These are phyloP conservation scores for Phyllopteryx taeniolatus DNA, from an alignment of 2,113 vertebrate genomes.

Conservation along the genomic window DNA sequence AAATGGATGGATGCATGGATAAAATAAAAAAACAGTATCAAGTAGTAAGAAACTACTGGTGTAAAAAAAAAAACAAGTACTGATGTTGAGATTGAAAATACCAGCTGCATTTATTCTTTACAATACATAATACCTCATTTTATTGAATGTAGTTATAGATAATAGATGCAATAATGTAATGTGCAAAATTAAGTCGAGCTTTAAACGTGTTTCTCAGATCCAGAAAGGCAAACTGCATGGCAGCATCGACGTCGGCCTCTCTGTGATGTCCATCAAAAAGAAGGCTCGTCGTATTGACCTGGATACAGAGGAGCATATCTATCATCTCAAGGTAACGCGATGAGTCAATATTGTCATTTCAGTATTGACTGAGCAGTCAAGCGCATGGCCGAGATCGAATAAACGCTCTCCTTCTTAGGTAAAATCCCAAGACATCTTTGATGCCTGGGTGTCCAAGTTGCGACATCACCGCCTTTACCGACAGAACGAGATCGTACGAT, in stretches of 20 bases:
- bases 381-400: not conserved
- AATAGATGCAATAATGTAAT: not conserved
- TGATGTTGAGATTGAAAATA: too few relatives aligned
- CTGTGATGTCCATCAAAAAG: slow-evolving; percentile 99
- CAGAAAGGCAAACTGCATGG: slow-evolving; percentile 97
- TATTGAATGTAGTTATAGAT: not conserved
- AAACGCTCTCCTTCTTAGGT: slow-evolving; percentile 70
- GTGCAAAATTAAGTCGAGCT: not conserved
- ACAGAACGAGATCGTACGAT: slow-evolving; percentile 97
- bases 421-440: slow-evolving; percentile 96
- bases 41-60: too few relatives aligned
- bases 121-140: not conserved
- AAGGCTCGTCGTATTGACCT: slow-evolving; percentile 94
- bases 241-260: slow-evolving; percentile 96
- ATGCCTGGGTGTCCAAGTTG: slow-evolving; percentile 92
- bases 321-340: slow-evolving; percentile 90
- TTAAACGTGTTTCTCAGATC: slow-evolving; percentile 73
- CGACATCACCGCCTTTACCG: slow-evolving; percentile 93
- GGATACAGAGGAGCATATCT: slow-evolving; percentile 98
- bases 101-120: too few relatives aligned
- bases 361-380: not conserved
- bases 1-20: too few relatives aligned
- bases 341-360: not conserved
- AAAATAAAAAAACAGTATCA: not conserved
- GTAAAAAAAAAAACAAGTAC: not conserved